A percentile compares a stretch with the other conserved stretches of the same genome.
Conservation (phyloP, 2,888 invertebrate species). For the Agapostemon virescens region DNA sequence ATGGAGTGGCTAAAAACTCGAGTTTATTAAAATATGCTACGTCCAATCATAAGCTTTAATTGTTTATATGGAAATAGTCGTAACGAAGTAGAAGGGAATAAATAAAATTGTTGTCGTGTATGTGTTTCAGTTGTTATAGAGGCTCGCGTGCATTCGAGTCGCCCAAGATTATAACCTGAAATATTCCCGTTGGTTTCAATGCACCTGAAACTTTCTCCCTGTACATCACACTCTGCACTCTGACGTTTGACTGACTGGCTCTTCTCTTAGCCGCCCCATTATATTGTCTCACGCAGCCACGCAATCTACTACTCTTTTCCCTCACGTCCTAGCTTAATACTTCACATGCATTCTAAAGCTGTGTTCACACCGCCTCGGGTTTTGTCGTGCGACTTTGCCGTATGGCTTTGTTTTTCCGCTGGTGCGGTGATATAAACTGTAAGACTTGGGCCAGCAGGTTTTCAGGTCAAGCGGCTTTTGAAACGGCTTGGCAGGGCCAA, state of each 20-base stretch:
- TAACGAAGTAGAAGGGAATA: too few species aligned
- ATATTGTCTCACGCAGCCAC: constrained; percentile 12
- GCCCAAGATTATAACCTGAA: not conserved
- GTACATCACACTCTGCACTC: not conserved
- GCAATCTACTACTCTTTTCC: not conserved
- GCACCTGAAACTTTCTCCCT: not conserved
- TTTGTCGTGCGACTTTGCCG: not conserved
- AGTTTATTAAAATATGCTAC: too few species aligned
- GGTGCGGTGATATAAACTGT: not conserved
- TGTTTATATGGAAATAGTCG: too few species aligned
- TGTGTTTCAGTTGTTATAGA: not conserved
- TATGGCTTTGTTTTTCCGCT: not conserved
- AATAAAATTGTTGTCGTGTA: not conserved
- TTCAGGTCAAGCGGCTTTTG: not conserved
- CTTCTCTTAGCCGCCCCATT: constrained; percentile 5
- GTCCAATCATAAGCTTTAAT: too few species aligned
- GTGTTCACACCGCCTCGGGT: not conserved
- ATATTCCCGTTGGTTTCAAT: not conserved
- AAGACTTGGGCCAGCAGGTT: not conserved
- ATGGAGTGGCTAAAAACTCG: too few species aligned
- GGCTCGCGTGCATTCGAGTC: not conserved
- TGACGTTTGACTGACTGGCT: constrained; percentile 7
- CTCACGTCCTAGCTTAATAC: not conserved
- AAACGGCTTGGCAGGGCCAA: not conserved
- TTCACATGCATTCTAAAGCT: not conserved